These are phyloP conservation scores for Drosophila ficusphila DNA, from an alignment of 1,140 invertebrate species.

Conservation along the genomic window DNA sequence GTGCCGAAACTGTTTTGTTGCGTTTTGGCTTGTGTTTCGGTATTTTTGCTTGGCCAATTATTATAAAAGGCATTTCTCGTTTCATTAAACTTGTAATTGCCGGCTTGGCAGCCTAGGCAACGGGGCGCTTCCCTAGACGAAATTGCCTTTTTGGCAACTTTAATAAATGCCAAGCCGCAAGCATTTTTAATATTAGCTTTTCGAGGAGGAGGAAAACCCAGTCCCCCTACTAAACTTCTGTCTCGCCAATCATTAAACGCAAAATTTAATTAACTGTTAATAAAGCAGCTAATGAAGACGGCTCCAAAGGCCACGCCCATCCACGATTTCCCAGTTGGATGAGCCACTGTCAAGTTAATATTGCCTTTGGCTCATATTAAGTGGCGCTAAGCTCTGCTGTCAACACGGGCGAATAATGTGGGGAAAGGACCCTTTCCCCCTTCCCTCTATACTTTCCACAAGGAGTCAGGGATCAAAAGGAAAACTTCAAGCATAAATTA, in stretches of 20 bases:
- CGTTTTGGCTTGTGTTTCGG: conserved; percentile 24
- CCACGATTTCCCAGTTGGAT: conserved; percentile 11
- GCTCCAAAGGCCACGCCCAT: conserved; percentile 27
- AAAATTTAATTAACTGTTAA: conserved; percentile 82
- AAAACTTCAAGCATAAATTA: conserved; percentile 63
- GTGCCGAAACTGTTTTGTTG: conserved; percentile 26
- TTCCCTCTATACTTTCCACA: too few relatives aligned
- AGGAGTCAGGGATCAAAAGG: conserved; percentile 39
- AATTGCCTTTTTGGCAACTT: conserved; percentile 66
- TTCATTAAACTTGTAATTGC: conserved; percentile 74
- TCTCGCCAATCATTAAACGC: conserved; percentile 72
- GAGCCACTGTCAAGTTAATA: conserved; percentile 67
- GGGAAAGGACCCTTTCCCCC: neutral
- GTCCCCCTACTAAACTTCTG: conserved; percentile 25
- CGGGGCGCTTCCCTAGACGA: conserved; percentile 7
- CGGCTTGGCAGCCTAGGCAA: conserved; percentile 38
- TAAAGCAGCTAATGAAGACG: conserved; percentile 75
- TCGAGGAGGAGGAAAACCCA: too few relatives aligned
- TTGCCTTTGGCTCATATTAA: conserved; percentile 75
- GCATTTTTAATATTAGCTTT: conserved; percentile 54
- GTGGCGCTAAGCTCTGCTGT: conserved; percentile 74
- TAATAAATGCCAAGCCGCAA: conserved; percentile 73
- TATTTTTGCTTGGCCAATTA: conserved; percentile 57
- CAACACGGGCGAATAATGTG: conserved; percentile 35
- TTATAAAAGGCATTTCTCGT: conserved; percentile 68